Percentiles rank a stretch among this genome's conserved stretches.
Conservation (phyloP, 1,140 invertebrate species). For the Trachelipus rathkii region DNA sequence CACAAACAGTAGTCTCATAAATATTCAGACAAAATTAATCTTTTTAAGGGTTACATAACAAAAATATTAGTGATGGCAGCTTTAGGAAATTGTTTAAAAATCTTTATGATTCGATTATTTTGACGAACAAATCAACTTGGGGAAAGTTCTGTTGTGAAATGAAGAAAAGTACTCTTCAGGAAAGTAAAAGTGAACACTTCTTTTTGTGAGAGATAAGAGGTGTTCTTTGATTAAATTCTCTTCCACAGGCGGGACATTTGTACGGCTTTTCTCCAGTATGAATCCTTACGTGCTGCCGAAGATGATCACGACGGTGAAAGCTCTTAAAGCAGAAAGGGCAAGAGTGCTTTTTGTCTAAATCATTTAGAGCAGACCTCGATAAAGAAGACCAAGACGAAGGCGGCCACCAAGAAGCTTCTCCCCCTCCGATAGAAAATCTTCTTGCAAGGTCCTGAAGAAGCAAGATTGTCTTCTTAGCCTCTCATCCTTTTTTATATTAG, state of each 20-base stretch:
- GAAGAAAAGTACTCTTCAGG: not conserved
- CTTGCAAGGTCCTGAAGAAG: constrained; percentile 3
- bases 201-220: constrained; percentile 49
- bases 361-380: not conserved
- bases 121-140: too few species aligned
- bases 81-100: too few species aligned
- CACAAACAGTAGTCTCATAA: too few species aligned
- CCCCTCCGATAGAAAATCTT: not conserved
- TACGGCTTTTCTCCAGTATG: constrained; percentile 61
- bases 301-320: constrained; percentile 62
- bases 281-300: constrained; percentile 64
- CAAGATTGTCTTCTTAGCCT: not conserved
- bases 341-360: constrained; percentile 16
- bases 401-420: not conserved
- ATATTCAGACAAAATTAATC: too few species aligned
- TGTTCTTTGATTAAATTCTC: constrained; percentile 55
- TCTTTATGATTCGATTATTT: too few species aligned
- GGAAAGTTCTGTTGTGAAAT: too few species aligned
- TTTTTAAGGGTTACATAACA: too few species aligned
- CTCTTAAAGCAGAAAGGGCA: constrained; percentile 47
- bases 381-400: not conserved
- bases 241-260: constrained; percentile 56
- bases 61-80: too few species aligned
- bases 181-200: constrained; percentile 20
- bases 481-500: not conserved